Evolutionary conservation across 2,888 invertebrate genomes (phyloP).

Genomic region (Melanophora roralis): DNA sequence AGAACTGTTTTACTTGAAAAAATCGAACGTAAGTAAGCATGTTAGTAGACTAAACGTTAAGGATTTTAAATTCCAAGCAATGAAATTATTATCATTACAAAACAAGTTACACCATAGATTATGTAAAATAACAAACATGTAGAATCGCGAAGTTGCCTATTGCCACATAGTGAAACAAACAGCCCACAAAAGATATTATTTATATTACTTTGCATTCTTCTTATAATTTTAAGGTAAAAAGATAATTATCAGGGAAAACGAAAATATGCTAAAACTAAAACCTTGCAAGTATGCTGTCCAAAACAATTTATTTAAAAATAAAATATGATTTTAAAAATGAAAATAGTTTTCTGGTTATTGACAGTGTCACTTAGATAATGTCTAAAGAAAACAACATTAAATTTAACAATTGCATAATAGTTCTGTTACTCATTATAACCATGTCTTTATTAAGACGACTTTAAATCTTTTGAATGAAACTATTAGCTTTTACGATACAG

Average conservation of each 20-base stretch:
- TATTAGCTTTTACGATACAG: too few species aligned
- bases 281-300: background rate
- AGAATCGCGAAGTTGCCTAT: slow-evolving; percentile 28
- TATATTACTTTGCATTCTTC: background rate
- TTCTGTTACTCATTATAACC: too few species aligned
- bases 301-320: background rate
- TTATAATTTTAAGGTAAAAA: too few species aligned
- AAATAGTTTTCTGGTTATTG: too few species aligned
- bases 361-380: too few species aligned
- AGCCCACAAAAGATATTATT: background rate
- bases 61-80: slow-evolving; percentile 34
- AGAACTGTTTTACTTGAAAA: slow-evolving; percentile 10
- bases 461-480: too few species aligned
- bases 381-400: too few species aligned
- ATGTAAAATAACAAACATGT: slow-evolving; percentile 60
- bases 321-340: too few species aligned
- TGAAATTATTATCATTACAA: slow-evolving; percentile 69
- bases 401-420: too few species aligned
- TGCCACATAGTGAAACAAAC: background rate
- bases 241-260: too few species aligned
- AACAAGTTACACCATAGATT: slow-evolving; percentile 72
- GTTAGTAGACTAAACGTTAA: slow-evolving; percentile 43
- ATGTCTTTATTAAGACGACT: too few species aligned
- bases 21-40: slow-evolving; percentile 42
- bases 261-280: background rate